phyloP scores from a whole-genome alignment of 2,113 vertebrate species.

The Semnopithecus entellus region DNA sequence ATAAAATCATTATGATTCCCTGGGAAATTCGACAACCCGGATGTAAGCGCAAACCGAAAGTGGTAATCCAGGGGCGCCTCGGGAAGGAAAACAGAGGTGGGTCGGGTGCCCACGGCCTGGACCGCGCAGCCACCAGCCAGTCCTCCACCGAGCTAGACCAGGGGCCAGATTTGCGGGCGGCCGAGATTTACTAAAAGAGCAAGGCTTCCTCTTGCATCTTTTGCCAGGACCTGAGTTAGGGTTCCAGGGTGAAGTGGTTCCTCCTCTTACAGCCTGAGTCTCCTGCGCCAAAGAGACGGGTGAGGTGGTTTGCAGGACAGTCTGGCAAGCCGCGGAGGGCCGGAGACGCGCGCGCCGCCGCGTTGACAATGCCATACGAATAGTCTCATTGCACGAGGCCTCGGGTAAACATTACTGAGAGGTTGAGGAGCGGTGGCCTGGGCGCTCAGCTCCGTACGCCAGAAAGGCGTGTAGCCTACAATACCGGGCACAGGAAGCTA shows the following conservation, averaged over 20 bases:
- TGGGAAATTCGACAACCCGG: background rate
- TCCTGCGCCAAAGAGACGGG: constrained; percentile 25
- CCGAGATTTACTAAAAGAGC: background rate
- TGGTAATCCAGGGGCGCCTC: background rate
- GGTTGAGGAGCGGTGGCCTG: fast-evolving
- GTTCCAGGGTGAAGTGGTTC: background rate
- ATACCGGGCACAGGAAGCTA: fast-evolving
- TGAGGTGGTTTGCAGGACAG: background rate
- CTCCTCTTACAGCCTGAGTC: background rate
- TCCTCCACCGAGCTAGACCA: fast-evolving
- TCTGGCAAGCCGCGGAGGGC: background rate
- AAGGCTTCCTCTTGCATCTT: background rate
- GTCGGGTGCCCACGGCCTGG: background rate
- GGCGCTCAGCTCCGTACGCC: fast-evolving
- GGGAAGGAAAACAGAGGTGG: background rate
- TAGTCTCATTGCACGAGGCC: constrained; percentile 59
- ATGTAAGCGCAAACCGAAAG: background rate
- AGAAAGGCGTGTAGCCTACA: fast-evolving
- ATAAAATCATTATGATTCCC: background rate
- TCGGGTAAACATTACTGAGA: constrained; percentile 46
- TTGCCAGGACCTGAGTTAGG: background rate
- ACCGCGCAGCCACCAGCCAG: fast-evolving
- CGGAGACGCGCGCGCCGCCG: constrained; percentile 18
- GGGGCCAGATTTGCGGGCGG: fast-evolving
- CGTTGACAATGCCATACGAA: constrained; percentile 63